These are phyloP conservation scores for Netelia melanura DNA, from an alignment of 2,888 invertebrate genomes.

Conservation along the genomic window DNA sequence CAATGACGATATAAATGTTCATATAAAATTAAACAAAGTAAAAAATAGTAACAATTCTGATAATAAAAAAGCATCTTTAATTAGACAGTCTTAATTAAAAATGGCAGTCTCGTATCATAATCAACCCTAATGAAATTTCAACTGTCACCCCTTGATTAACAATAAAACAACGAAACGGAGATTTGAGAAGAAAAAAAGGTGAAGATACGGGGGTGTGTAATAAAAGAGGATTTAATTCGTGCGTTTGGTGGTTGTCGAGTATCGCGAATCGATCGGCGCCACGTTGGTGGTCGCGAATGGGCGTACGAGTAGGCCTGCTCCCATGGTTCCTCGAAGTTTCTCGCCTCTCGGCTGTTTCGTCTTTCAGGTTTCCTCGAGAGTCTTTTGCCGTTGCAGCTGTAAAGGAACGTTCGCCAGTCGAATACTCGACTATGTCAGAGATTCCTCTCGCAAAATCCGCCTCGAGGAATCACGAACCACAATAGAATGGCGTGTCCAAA, in stretches of 20 bases:
- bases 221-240: constrained; percentile 16
- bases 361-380: constrained; percentile 24
- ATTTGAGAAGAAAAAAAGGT: background rate
- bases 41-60: too few species aligned
- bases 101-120: too few species aligned
- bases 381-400: constrained; percentile 39
- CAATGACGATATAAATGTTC: too few species aligned
- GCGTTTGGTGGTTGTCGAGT: constrained; percentile 57
- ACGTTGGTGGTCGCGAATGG: constrained; percentile 77
- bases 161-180: background rate
- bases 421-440: constrained; percentile 13
- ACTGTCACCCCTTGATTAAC: too few species aligned
- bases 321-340: constrained; percentile 11
- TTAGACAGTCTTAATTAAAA: too few species aligned
- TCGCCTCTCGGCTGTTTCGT: constrained; percentile 35
- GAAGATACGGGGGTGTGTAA: background rate
- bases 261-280: constrained; percentile 78
- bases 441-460: constrained; percentile 14
- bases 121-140: too few species aligned
- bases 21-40: too few species aligned
- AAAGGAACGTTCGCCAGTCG: constrained; percentile 28
- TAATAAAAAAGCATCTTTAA: too few species aligned
- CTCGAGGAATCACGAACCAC: constrained; percentile 56
- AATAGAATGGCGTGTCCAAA: constrained; percentile 78
- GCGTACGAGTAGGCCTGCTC: constrained; percentile 38